Evolutionary conservation across 2,113 vertebrate species (phyloP).

Genomic region (Psephotus haematonotus): DNA sequence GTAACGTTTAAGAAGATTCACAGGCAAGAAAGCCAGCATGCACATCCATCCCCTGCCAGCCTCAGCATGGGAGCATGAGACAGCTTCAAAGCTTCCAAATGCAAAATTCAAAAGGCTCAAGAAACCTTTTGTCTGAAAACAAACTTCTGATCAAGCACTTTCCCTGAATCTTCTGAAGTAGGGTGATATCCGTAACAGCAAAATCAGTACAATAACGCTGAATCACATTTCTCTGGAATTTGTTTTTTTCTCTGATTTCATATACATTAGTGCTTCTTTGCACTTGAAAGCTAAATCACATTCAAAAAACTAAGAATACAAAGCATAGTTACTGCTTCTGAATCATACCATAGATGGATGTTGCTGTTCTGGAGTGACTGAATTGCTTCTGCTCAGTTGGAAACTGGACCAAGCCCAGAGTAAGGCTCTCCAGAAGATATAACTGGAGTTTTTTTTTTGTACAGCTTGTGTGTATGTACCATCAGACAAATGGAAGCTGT

Average conservation of each 20-base stretch:
- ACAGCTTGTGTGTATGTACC: background rate
- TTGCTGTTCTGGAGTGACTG: background rate
- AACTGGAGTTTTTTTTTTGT: background rate
- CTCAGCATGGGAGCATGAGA: background rate
- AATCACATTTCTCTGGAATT: background rate
- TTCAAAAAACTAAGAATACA: background rate
- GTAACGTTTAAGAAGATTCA: constrained; percentile 7
- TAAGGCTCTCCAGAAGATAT: background rate
- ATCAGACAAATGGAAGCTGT: background rate
- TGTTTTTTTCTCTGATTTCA: background rate
- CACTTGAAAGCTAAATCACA: background rate
- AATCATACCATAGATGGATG: background rate
- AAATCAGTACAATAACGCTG: background rate
- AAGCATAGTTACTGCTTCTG: background rate
- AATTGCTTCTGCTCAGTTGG: background rate
- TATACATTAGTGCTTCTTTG: background rate
- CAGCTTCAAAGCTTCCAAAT: constrained; percentile 22
- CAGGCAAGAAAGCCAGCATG: background rate
- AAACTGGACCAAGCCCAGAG: background rate
- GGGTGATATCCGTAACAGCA: background rate
- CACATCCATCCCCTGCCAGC: background rate
- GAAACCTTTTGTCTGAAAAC: background rate
- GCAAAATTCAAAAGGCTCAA: background rate
- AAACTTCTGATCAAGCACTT: background rate
- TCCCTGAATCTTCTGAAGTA: background rate